Evolutionary conservation across 2,113 vertebrate species (phyloP), one percentile per base, ranked within the genome.

Genomic region (Sisor rabdophorus): DNA sequence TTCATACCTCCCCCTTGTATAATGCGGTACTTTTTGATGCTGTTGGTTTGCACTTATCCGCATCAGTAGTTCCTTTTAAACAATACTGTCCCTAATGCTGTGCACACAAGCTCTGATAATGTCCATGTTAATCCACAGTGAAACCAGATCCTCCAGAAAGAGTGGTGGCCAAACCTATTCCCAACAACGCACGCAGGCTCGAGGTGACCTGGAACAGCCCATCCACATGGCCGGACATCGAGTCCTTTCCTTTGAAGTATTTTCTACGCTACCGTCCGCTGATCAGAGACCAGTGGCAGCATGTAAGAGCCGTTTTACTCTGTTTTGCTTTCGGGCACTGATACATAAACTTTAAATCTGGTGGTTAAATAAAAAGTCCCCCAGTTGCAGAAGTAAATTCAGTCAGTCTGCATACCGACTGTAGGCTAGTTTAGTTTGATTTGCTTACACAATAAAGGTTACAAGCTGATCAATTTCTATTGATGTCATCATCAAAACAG

Each of bases 101-200:
- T 48, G 48, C 44, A 50, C 12, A 15, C 26, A 55, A 71, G 20
- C 70, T 36, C n/a, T 40, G 8, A 55, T 72, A 16, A 65, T 73
- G 0, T 58, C 22, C 36, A 61, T 80, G 32, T n/a, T 85, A 79
- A 48, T 87, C 74, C 77, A 80, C 88, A 98, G 97, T 99, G 80
- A 99, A 99, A 85, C 96, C 97, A 0, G 97, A 99, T 75, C 97
- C 97, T 52, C 97, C 96, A 0, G 97, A 98, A 85, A 95, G 92
- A 0, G 95, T 99, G 84, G 92, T 95, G 7, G 97, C 95, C 13
- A 95, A 92, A 63, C 94, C 95, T 0, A 91, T 99, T 71, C 90
- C 92, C 16, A 92, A 91, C 85, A 96, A 93, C 56, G 90, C 93
- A 55, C 93, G 94, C 12, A 90, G 94, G 48, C 86, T 98, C 81